Percentiles rank a stretch among this genome's conserved stretches.
Evolutionary conservation across 1,140 invertebrate species (phyloP).

Genomic region (Ceratina calcarata): DNA sequence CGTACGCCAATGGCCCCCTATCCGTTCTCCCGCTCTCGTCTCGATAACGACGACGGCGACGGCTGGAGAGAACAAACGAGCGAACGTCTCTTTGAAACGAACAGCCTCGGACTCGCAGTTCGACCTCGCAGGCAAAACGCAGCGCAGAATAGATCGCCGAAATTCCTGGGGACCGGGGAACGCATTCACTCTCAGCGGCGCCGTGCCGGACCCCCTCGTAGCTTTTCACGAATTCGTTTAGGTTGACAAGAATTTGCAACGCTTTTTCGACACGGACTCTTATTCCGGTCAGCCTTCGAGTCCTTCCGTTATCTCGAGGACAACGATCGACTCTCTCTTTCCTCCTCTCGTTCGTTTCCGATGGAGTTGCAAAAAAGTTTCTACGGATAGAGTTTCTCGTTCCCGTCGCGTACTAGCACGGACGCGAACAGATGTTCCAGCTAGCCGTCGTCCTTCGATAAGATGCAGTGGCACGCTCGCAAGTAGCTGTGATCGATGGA

Average conservation of each 20-base stretch:
- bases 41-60: constrained; percentile 19
- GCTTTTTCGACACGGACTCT: constrained; percentile 68
- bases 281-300: constrained; percentile 10
- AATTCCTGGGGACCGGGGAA: too few relatives aligned
- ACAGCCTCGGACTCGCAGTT: too few relatives aligned
- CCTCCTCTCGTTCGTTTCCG: neutral
- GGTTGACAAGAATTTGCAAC: constrained; percentile 74
- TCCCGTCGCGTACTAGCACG: neutral
- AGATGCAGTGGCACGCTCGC: neutral
- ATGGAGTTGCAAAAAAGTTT: neutral
- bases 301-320: constrained; percentile 26
- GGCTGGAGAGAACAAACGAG: too few relatives aligned
- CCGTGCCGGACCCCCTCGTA: constrained; percentile 18
- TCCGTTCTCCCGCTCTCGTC: neutral
- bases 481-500: constrained; percentile 15
- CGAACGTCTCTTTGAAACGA: constrained; percentile 1
- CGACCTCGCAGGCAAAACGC: neutral
- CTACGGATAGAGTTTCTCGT: too few relatives aligned
- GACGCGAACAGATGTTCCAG: too few relatives aligned
- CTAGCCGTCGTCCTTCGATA: neutral
- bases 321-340: neutral
- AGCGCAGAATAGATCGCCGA: too few relatives aligned
- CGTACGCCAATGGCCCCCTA: constrained; percentile 51
- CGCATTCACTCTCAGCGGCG: constrained; percentile 19
- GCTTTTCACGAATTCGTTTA: constrained; percentile 74